Evolutionary conservation across 2,888 invertebrate genomes (phyloP), one percentile per base, ranked within the genome.

Genomic region (Neocrepidodera transversa): DNA sequence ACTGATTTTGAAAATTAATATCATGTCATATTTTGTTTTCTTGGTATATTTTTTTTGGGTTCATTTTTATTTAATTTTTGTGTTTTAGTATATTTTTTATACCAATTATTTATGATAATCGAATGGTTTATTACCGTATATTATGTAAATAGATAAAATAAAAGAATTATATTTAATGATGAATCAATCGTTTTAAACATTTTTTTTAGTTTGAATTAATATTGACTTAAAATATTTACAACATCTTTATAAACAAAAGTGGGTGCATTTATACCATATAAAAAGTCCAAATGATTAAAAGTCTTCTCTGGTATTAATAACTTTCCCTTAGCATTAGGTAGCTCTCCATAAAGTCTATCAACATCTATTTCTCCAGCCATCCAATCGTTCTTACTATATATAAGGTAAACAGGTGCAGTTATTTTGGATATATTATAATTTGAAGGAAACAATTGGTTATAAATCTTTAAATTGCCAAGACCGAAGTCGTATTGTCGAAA

Each of bases 401-500:
- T 82, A 2, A 83, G 62, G 20, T 80, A 76, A 11, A 80, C 74
- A 1, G 81, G 81, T 1, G 77, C 71, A n/a, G 77, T 79, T 18
- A 82, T 70, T 48, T 74, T 76, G 1, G 70, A 61, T 30, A 82
- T 30, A 56, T 80, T 73, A 64, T 83, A 83, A 36, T 74, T 70
- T 1, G 82, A 82, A 14, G 83, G 82, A 0, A 52, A 49, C 0
- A 68, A 48, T 6, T 68, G 64, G n/a, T 75, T 76, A 63, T 81
- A 82, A 17, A 59, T 65, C 3, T 43, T 52, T 18, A 62, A 20
- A 62, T 74, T 76, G 1, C 65, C 67, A 0, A 56, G 5, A 6
- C 86, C 87, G 62, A 82, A 80, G 71, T 87, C 85, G 68, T 83
- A 87, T 58, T 85, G 83, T 14, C 84, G 75, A 26, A 74, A 69